Conservation (phyloP, 2,888 invertebrate species). For the Eupithecia inturbata region DNA sequence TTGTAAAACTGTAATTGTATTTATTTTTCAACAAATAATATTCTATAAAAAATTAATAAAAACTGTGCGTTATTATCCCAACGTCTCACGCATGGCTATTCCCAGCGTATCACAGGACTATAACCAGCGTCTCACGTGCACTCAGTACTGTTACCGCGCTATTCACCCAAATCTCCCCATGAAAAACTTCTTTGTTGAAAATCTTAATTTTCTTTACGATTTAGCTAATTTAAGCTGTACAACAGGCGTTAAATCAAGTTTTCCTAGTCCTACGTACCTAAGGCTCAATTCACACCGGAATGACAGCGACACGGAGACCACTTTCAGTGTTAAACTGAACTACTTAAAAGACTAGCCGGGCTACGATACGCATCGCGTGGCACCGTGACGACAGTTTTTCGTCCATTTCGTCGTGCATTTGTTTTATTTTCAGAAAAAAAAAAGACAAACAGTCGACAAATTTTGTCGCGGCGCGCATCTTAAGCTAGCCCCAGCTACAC, state of each 20-base stretch:
- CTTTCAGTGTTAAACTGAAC: neutral
- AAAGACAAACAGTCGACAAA: no score
- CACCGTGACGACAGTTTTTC: no score
- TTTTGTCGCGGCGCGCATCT: no score
- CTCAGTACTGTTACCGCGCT: neutral
- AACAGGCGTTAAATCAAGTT: slow-evolving; percentile 22
- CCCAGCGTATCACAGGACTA: neutral
- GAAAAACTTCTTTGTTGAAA: neutral
- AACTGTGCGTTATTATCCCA: neutral
- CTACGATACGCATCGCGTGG: no score
- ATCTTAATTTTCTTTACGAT: neutral
- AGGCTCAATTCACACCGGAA: neutral
- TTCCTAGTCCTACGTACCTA: neutral
- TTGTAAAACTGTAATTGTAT: neutral
- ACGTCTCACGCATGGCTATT: neutral
- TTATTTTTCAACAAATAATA: neutral
- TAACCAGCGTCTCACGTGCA: neutral
- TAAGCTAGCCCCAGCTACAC: neutral
- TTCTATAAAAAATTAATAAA: neutral
- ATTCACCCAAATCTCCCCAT: neutral
- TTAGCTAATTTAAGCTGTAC: slow-evolving; percentile 2
- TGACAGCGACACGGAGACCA: neutral
- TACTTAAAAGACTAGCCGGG: no score
- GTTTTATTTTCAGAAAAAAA: no score
- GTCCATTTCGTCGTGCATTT: no score